A percentile compares a stretch with the other conserved stretches of the same genome.
Evolutionary conservation across 2,888 invertebrate genomes (phyloP).

Genomic region (Cephus pulcher): DNA sequence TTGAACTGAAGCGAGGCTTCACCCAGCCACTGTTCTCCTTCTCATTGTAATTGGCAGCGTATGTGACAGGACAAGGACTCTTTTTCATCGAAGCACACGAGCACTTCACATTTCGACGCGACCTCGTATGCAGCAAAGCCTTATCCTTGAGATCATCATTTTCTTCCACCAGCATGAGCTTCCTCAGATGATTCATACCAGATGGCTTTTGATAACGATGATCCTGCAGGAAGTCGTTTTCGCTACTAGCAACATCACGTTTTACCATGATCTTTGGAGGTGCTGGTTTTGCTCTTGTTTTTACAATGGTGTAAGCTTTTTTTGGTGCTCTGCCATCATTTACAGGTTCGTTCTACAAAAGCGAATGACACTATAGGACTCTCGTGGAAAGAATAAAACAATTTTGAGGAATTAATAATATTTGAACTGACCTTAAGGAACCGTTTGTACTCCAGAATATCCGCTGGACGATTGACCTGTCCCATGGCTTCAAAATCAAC

Average conservation of each 20-base stretch:
- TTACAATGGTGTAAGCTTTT: constrained; percentile 45
- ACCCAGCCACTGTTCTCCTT: constrained; percentile 81
- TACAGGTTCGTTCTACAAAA: constrained; percentile 49
- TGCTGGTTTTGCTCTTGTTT: constrained; percentile 43
- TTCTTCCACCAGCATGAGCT: constrained; percentile 24
- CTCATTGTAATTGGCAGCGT: constrained; percentile 81
- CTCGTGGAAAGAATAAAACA: neutral
- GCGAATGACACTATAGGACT: neutral
- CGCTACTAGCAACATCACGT: constrained; percentile 28
- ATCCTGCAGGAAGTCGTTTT: neutral
- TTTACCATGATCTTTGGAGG: constrained; percentile 51
- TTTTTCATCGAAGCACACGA: constrained; percentile 66
- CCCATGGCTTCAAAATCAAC: constrained; percentile 53
- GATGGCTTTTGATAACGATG: constrained; percentile 11
- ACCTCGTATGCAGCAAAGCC: constrained; percentile 23
- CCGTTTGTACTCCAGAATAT: constrained; percentile 53
- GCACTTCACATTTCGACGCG: constrained; percentile 35
- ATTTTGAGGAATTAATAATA: neutral
- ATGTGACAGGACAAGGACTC: constrained; percentile 81
- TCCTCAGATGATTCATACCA: constrained; percentile 19
- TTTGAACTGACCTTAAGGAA: constrained; percentile 50
- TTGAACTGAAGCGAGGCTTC: constrained; percentile 91
- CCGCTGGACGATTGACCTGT: constrained; percentile 53
- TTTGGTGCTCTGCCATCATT: constrained; percentile 47
- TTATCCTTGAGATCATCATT: neutral